A percentile compares a stretch with the other conserved stretches of the same genome.
Evolutionary conservation across 64 coral and sea anemone species (phyloP).

Genomic region (Montipora capricornis): DNA sequence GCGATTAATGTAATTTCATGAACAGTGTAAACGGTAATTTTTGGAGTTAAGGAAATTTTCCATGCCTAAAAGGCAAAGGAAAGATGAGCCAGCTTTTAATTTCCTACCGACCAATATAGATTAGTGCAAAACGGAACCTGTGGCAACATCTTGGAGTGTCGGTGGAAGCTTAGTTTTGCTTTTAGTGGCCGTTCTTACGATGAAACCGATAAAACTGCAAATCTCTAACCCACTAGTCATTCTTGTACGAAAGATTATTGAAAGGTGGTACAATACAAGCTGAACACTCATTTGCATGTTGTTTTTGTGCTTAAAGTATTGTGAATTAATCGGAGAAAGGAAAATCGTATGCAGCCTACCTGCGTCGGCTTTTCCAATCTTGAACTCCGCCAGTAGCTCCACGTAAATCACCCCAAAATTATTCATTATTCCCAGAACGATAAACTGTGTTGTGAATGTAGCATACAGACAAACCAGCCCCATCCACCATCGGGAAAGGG

Average conservation of each 20-base stretch:
- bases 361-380: constrained; percentile 72
- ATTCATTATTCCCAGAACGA: constrained; percentile 97
- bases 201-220: neutral
- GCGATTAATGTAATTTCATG: neutral
- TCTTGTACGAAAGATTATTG: neutral
- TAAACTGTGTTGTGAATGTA: constrained; percentile 90
- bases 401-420: constrained; percentile 99
- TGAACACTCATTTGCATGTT: constrained; percentile 67
- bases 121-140: neutral
- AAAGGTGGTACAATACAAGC: constrained; percentile 39
- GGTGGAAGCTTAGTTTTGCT: neutral
- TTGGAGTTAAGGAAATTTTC: neutral
- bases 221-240: neutral
- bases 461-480: constrained; percentile 99
- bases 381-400: constrained; percentile 81
- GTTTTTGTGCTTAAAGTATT: constrained; percentile 48
- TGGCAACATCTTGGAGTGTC: neutral
- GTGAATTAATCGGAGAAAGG: neutral
- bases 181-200: neutral
- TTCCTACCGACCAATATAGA: neutral
- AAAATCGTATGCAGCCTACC: constrained; percentile 8
- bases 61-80: neutral
- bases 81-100: neutral
- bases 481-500: constrained; percentile 94
- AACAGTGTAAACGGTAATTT: neutral